Evolutionary conservation across 2,888 invertebrate species (phyloP).

Genomic region (Trilocha varians): DNA sequence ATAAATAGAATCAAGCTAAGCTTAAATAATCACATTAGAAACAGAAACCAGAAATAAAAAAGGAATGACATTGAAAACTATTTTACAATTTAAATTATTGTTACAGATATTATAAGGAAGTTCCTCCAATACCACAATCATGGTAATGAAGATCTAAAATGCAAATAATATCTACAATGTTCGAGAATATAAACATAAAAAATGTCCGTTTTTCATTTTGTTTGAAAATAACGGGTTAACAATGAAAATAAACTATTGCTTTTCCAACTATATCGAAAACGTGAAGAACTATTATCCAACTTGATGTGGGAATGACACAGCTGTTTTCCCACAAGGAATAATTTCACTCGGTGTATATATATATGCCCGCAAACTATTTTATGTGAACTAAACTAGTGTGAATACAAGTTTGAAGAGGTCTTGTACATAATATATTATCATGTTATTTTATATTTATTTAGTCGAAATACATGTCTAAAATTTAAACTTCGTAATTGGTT

Average conservation of each 20-base stretch:
- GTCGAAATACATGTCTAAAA: no score
- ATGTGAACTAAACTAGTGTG: constrained; percentile 16
- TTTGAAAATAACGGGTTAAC: no score
- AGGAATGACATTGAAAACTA: no score
- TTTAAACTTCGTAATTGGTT: no score
- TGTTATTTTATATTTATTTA: no score
- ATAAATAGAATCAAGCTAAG: no score
- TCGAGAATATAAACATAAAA: not conserved
- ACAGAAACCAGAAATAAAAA: no score
- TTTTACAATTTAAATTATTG: no score
- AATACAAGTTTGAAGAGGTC: not conserved
- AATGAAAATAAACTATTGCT: no score
- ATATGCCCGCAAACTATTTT: constrained; percentile 10
- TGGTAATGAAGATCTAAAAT: constrained; percentile 24
- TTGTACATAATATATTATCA: no score
- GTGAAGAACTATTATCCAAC: not conserved
- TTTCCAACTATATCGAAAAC: not conserved
- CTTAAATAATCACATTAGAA: no score
- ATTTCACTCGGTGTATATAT: constrained; percentile 6
- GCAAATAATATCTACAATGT: not conserved
- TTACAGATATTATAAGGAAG: constrained; percentile 63
- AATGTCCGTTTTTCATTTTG: no score
- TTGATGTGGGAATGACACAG: not conserved
- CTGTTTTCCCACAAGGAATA: constrained; percentile 13
- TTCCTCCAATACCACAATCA: constrained; percentile 56